A percentile compares a stretch with the other conserved stretches of the same genome.
Evolutionary conservation across 1,140 invertebrate species (phyloP).

Genomic region (Penaeus vannamei): DNA sequence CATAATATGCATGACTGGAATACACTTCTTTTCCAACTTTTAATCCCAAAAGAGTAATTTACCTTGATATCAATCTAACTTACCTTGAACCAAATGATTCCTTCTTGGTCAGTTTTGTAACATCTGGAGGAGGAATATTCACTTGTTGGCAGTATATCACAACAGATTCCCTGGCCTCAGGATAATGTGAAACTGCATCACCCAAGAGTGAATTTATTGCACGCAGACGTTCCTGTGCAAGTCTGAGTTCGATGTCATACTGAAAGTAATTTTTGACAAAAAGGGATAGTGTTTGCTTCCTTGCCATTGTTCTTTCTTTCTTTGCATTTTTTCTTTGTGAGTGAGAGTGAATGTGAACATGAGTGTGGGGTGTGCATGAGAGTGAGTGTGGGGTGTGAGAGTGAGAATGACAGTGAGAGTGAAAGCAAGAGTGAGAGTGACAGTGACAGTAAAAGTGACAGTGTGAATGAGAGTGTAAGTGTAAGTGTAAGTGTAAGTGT

Average conservation of each 20-base stretch:
- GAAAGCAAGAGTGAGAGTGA: too few relatives aligned
- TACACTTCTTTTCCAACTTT: background rate
- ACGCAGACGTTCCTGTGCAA: conserved; percentile 50
- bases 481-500: too few relatives aligned
- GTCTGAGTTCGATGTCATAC: conserved; percentile 51
- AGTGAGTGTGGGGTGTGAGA: too few relatives aligned
- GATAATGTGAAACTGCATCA: conserved; percentile 50
- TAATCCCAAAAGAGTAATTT: background rate
- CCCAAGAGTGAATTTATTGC: conserved; percentile 50
- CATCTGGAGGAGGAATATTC: conserved; percentile 48
- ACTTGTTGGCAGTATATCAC: conserved; percentile 58
- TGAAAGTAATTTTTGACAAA: background rate
- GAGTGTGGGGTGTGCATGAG: too few relatives aligned
- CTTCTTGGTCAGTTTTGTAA: conserved; percentile 42
- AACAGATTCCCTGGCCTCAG: conserved; percentile 48
- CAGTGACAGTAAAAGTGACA: too few relatives aligned
- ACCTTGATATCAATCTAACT: background rate
- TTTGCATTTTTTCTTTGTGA: too few relatives aligned
- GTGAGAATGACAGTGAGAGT: too few relatives aligned
- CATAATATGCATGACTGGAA: too few relatives aligned
- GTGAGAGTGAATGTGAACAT: too few relatives aligned
- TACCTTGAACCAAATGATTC: conserved; percentile 58
- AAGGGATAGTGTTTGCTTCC: background rate
- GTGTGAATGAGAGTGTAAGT: too few relatives aligned
- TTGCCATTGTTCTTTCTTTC: too few relatives aligned